Evolutionary conservation across 2,888 invertebrate genomes (phyloP), one percentile per base, ranked within the genome.

Genomic region (Andrena camellia): DNA sequence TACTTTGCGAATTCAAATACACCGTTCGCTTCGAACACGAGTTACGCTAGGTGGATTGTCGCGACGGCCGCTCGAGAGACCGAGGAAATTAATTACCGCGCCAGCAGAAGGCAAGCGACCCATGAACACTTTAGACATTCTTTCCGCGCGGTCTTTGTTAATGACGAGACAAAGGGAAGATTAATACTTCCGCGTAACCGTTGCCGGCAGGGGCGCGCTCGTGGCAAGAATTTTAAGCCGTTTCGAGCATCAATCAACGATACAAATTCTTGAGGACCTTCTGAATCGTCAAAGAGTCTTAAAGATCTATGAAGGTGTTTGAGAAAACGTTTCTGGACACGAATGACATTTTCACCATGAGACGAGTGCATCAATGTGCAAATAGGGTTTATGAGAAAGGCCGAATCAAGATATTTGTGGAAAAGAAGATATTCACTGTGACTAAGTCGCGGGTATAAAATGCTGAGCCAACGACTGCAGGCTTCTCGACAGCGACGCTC

Each of bases 111-210:
- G 10, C 10, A 50, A 70, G 50, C 50, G 62, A 26, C 29, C 13
- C 23, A 17, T 8, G 59, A 59, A 66, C 74, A n/a, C 29, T 66
- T 31, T 48, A 8, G 26, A 23, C 57, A 50, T 60, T 54, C 57
- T 57, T 73, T 54, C 26, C 63, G 52, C 52, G 33, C 33, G n/a
- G 52, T 62, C 13, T 23, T 35, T 17, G 52, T 52, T 54, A 63
- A 62, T 20, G 63, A 23, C 23, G 17, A 4, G 13, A 13, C 63
- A 17, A 48, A 31, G 17, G 10, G 33, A 33, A n/a, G 48, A 60
- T 57, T 31, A 57, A 59, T 29, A 42, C 35, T 42, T 26, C 20
- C 20, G 52, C 20, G 67, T 29, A 26, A 48, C 7, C 48, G 26
- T 13, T 0, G 20, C 50, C 8, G 26, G 62, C 62, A 3, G 20